These are phyloP conservation scores for Drosophila infuscata DNA, from an alignment of 2,888 invertebrate species.

Conservation along the genomic window DNA sequence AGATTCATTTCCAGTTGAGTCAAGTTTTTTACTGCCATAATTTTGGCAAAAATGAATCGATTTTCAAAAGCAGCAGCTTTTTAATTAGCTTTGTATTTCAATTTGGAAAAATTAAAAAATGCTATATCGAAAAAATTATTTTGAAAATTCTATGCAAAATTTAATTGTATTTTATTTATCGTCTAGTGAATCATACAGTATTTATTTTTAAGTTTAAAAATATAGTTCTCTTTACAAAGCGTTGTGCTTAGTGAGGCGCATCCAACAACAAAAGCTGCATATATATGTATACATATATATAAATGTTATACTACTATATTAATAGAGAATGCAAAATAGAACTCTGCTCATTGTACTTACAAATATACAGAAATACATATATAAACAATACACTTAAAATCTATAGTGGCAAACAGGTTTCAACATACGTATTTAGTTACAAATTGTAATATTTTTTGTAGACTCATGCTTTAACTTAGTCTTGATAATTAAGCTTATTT, in stretches of 20 bases:
- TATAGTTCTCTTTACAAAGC: background rate
- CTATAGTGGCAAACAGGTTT: slow-evolving; percentile 34
- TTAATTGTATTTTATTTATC: background rate
- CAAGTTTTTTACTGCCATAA: background rate
- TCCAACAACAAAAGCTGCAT: background rate
- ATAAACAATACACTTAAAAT: slow-evolving; percentile 6
- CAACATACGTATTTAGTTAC: slow-evolving; percentile 16
- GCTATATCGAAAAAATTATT: background rate
- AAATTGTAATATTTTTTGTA: slow-evolving; percentile 21
- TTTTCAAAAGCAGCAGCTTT: background rate
- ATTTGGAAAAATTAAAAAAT: background rate
- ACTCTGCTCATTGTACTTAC: background rate
- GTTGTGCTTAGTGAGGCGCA: background rate
- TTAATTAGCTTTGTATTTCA: background rate
- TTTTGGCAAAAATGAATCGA: background rate
- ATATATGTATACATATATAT: background rate
- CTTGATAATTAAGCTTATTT: background rate
- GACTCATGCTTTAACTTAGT: background rate
- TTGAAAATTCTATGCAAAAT: background rate
- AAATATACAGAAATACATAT: background rate
- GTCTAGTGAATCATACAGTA: background rate
- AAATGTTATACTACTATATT: background rate
- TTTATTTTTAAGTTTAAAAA: background rate
- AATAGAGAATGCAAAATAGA: background rate
- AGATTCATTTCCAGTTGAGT: background rate